Base-by-base conservation (phyloP, 2,797 vertebrate genomes). In the Danio choprae region DNA sequence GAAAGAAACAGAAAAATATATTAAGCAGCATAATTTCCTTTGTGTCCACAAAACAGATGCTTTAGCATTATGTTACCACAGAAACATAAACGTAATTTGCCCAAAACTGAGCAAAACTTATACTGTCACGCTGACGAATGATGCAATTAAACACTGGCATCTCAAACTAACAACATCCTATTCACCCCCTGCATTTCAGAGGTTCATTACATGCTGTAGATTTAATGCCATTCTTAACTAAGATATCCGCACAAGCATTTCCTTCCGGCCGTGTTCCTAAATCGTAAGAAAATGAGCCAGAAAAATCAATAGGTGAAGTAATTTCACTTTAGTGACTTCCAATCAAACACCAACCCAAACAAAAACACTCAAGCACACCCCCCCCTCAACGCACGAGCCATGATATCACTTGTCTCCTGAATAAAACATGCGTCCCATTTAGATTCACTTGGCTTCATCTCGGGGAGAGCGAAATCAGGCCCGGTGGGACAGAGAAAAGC, bases 341-440 rank as follows among this genome's bases (percentile, higher is more conserved):
- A 76, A 59, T 74, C 72, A 75, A 74, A 81, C 63, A 53, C n/a
- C 51, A 59, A 62, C 44, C 63, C 55, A 76, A 51, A 76, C 64
- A 70, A 74, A 74, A 58, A 79, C 70, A 67, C 50, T 29, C 78
- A 80, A 22, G 48, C 51, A 59, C 22, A 11, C 11, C 51, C 60
- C 20, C 38, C 7, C 55, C 63, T 41, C 4, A 5, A 59, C n/a
- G 10, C 60, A 74, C 36, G 79, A 70, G 71, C 36, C 56, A 79
- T 29, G 44, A 69, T 53, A 63, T 64, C 56, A 11, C 73, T 48
- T 51, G 70, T 43, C 70, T 82, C 38, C 73, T 69, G 71, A 83
- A 83, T 83, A 70, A 83, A 75, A 79, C 64, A 79, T 83, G 76
- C 13, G 44, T 69, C 77, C 69, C 46, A 55, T 62, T 83, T 62